Base-by-base conservation (phyloP, 2,797 vertebrate genomes). In the Odontamblyopus rebecca region DNA sequence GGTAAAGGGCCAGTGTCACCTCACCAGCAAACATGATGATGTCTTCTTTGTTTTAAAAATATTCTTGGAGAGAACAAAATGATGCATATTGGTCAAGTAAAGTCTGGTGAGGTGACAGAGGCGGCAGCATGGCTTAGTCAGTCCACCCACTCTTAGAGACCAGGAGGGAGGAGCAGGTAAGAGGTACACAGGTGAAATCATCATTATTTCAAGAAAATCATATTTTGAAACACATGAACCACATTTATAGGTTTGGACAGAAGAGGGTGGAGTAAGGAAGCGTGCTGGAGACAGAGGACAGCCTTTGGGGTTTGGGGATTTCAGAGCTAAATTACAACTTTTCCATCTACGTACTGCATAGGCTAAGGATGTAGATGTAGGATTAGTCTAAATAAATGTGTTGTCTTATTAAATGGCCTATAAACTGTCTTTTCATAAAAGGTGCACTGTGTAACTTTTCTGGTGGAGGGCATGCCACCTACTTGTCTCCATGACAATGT, bases 201-300 rank as follows among this genome's bases (percentile, higher is more conserved):
- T 48, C 12, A 16, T 48, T 15, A 48, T 48, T 48, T 48, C 12
- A 48, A 48, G 12, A 48, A 48, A 44, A 19, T 54, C 50, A 23
- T 7, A 23, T 19, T 54, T 32, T 7, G 35, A 61, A 61, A 35
- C 29, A 32, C 18, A 54, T 6, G 7, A 23, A n/a, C 19, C 26
- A 61, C 60, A n/a, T 61, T 63, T n/a, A 63, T 35, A 64, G 38
- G 35, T 41, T 26, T 41, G 62, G 77, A 73, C 59, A 67, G 60
- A 66, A 72, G 81, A 81, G 75, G 75, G 79, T 77, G 80, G 77
- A 79, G 85, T 72, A 80, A 85, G 83, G 85, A 80, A 82, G 81
- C 73, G 76, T 89, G 88, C 85, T 15, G 7, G 73, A 80, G 81
- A 85, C 84, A 85, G 85, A 82, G 74, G 66, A 78, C 71, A 72